phyloP scores from a whole-genome alignment of 2,888 invertebrate genomes.

The Heliconius ethilla region DNA sequence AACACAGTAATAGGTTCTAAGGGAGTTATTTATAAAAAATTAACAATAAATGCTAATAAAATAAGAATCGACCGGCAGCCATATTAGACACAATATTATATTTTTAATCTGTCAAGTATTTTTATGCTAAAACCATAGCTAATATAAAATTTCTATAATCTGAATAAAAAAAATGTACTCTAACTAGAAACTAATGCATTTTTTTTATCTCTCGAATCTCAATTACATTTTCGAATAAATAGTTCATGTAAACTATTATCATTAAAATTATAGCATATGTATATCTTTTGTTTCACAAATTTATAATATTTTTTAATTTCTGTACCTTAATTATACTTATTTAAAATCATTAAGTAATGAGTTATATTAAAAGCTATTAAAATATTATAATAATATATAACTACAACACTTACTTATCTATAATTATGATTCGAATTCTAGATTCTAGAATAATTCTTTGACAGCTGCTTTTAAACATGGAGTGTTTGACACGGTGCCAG shows the following conservation, averaged over 20 bases:
- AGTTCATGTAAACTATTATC: background rate
- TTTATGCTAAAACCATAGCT: conserved; percentile 33
- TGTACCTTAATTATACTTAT: background rate
- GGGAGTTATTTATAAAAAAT: conserved; percentile 52
- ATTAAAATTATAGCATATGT: background rate
- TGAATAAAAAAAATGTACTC: background rate
- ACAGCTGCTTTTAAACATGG: conserved; percentile 38
- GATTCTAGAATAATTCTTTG: conserved; percentile 20
- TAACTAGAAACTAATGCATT: background rate
- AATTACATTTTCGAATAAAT: background rate
- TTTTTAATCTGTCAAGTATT: conserved; percentile 47
- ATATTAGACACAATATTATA: conserved; percentile 62
- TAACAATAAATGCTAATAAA: conserved; percentile 65
- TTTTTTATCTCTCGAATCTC: background rate
- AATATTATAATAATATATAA: background rate
- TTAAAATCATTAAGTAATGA: conserved; percentile 1
- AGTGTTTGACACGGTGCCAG: conserved; percentile 44
- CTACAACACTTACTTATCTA: background rate
- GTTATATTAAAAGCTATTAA: background rate
- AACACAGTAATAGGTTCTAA: conserved; percentile 55
- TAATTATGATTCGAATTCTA: background rate
- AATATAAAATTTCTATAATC: background rate
- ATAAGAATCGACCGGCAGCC: conserved; percentile 75
- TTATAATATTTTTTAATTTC: background rate
- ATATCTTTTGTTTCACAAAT: background rate